Conservation (phyloP, 1,140 invertebrate genomes). For the Planococcus citri region DNA sequence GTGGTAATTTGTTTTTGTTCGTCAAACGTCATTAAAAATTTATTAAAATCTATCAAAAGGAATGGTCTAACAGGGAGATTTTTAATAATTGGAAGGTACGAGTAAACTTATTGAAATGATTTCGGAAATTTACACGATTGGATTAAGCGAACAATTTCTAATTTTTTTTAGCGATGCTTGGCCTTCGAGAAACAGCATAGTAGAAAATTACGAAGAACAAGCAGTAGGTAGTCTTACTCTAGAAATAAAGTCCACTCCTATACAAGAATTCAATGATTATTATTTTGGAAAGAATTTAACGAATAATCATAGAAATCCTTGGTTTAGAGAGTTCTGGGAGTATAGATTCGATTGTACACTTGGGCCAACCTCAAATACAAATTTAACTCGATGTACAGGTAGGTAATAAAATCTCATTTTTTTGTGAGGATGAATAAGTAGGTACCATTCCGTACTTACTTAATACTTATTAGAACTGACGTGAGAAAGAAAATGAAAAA, state of each 20-base stretch:
- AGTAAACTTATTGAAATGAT: neutral
- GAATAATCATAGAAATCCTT: constrained; percentile 54
- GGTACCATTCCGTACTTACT: too few relatives aligned
- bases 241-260: constrained; percentile 56
- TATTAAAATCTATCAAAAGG: constrained; percentile 42
- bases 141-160: neutral
- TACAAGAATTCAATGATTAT: constrained; percentile 52
- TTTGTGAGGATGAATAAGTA: constrained; percentile 25
- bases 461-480: too few relatives aligned
- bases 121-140: neutral
- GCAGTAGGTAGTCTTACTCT: constrained; percentile 61
- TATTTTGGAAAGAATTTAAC: constrained; percentile 51
- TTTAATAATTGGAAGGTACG: constrained; percentile 39
- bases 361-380: neutral
- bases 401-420: neutral
- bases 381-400: constrained; percentile 32
- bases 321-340: constrained; percentile 68
- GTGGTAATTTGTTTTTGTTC: constrained; percentile 79
- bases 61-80: constrained; percentile 43
- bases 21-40: constrained; percentile 51
- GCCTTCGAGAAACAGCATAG: constrained; percentile 59
- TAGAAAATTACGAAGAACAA: constrained; percentile 47
- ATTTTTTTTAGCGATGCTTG: constrained; percentile 52
- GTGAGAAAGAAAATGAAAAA: too few relatives aligned
- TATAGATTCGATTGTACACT: constrained; percentile 48